Percentiles rank a stretch among this genome's conserved stretches.
phyloP scores from a whole-genome alignment of 1,140 invertebrate species.

The Drosophila aff. region DNA sequence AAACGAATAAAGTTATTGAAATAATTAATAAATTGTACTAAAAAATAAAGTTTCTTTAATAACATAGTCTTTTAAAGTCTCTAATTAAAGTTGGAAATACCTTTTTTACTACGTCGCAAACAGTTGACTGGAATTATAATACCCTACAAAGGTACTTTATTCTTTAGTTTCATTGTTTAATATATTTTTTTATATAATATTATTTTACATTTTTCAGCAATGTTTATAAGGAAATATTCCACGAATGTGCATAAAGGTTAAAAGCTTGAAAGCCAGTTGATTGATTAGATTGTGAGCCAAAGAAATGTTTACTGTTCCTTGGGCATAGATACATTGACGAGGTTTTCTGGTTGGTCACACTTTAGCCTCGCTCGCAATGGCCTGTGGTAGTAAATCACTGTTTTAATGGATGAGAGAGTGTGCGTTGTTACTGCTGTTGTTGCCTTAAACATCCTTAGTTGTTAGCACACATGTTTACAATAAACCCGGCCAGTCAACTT shows the following conservation, averaged over 20 bases:
- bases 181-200: too few species aligned
- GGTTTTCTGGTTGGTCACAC: slow-evolving; percentile 33
- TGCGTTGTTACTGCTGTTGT: slow-evolving; percentile 26
- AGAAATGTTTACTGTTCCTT: slow-evolving; percentile 2
- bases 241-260: background rate
- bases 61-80: background rate
- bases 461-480: slow-evolving; percentile 80
- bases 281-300: slow-evolving; percentile 6
- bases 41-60: background rate
- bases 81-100: too few species aligned
- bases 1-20: background rate
- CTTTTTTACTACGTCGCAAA: too few species aligned
- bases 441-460: slow-evolving; percentile 60
- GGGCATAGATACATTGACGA: slow-evolving; percentile 13
- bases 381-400: slow-evolving; percentile 53
- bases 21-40: background rate
- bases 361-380: slow-evolving; percentile 4
- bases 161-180: too few species aligned
- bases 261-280: background rate
- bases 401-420: slow-evolving; percentile 46
- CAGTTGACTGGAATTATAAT: too few species aligned
- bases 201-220: background rate
- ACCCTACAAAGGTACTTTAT: too few species aligned
- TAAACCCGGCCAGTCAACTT: slow-evolving; percentile 76
- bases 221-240: background rate